Percentiles rank a stretch among this genome's conserved stretches.
Conservation (phyloP, 2,113 vertebrate genomes). For the Epinephelus moara region DNA sequence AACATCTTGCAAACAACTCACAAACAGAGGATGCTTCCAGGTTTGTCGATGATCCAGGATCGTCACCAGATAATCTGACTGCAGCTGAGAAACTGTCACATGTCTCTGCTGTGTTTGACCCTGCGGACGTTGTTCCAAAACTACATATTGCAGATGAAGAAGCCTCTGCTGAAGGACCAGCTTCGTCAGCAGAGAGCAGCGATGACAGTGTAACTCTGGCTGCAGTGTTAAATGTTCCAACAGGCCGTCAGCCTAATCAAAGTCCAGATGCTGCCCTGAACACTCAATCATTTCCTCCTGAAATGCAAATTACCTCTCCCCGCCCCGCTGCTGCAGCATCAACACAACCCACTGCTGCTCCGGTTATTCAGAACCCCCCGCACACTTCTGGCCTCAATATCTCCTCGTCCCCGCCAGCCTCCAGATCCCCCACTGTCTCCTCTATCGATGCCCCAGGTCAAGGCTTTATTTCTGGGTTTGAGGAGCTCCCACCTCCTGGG, state of each 20-base stretch:
- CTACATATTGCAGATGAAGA: conserved; percentile 20
- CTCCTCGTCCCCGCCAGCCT: not conserved
- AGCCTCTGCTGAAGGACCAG: not conserved
- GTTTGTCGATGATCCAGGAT: not conserved
- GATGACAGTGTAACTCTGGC: not conserved
- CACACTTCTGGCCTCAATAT: conserved; percentile 40
- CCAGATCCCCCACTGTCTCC: conserved; percentile 16
- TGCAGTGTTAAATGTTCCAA: not conserved
- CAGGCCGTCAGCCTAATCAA: not conserved
- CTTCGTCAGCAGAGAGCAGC: not conserved
- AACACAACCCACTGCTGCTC: not conserved
- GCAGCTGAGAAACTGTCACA: not conserved
- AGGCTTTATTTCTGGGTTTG: conserved; percentile 17
- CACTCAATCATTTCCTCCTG: conserved; percentile 5
- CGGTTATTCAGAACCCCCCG: conserved; percentile 13
- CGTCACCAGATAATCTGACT: not conserved
- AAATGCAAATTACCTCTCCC: conserved; percentile 4
- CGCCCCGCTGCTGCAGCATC: not conserved
- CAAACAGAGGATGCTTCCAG: not conserved
- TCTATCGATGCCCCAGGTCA: conserved; percentile 24
- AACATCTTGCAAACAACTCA: not conserved
- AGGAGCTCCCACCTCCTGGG: not conserved
- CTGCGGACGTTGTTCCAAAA: conserved; percentile 50
- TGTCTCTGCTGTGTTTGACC: conserved; percentile 30
- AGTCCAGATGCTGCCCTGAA: not conserved